Percentiles rank a stretch among this genome's conserved stretches.
These are phyloP conservation scores for Balaenoptera acutorostrata DNA, from an alignment of 2,113 vertebrate genomes.

Conservation along the genomic window DNA sequence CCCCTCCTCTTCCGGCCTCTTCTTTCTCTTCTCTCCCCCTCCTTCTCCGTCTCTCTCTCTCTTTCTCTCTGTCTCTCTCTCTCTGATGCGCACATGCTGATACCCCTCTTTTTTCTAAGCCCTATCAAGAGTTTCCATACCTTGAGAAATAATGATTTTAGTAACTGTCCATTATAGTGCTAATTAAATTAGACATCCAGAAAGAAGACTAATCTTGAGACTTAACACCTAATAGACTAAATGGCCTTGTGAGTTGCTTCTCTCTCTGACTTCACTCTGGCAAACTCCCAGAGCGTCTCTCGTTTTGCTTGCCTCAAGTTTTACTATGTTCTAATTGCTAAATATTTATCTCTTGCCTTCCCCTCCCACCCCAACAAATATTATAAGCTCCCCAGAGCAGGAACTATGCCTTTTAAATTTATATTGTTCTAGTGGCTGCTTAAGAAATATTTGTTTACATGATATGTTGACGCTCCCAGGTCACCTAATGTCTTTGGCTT, in stretches of 20 bases:
- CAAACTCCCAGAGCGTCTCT: background rate
- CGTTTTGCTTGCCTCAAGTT: background rate
- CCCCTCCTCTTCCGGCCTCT: background rate
- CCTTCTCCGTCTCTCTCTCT: too few relatives aligned
- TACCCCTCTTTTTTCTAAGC: background rate
- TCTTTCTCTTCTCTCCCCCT: background rate
- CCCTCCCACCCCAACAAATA: background rate
- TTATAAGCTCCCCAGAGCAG: background rate
- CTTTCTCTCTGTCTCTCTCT: background rate
- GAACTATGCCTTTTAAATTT: background rate
- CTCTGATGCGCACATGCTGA: background rate
- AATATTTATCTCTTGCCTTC: background rate
- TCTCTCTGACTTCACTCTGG: background rate
- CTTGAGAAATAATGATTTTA: conserved; percentile 28
- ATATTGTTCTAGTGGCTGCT: background rate
- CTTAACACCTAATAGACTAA: background rate
- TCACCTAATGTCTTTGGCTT: background rate
- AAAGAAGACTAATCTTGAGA: conserved; percentile 1
- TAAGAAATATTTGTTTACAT: background rate
- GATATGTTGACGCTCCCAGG: background rate
- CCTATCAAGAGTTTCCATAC: background rate
- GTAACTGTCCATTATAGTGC: background rate
- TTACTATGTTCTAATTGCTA: conserved; percentile 11
- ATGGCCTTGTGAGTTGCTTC: background rate
- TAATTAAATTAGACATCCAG: conserved; percentile 18